Evolutionary conservation across 2,113 vertebrate species (phyloP).

Genomic region (Ginglymostoma cirratum): DNA sequence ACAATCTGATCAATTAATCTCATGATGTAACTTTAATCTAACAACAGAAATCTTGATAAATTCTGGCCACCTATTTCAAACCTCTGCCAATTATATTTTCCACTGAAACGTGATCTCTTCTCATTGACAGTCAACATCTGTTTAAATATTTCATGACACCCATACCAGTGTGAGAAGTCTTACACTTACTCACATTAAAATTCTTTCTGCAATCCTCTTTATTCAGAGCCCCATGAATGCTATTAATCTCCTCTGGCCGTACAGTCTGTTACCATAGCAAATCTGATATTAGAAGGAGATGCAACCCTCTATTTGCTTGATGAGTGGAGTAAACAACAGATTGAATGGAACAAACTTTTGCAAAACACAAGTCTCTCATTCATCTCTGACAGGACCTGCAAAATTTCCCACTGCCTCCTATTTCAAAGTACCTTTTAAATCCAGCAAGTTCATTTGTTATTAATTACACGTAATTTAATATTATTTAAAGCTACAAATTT

Average conservation of each 20-base stretch:
- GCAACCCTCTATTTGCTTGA: background rate
- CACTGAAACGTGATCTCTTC: background rate
- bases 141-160: background rate
- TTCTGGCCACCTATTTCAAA: background rate
- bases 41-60: background rate
- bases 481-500: background rate
- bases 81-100: background rate
- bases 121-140: background rate
- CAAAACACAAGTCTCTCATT: background rate
- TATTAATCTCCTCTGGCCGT: background rate
- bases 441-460: background rate
- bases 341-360: background rate
- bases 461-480: background rate
- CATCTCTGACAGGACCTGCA: background rate
- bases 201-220: background rate
- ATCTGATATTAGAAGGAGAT: background rate
- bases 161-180: background rate
- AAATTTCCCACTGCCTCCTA: background rate
- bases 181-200: background rate
- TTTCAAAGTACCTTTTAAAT: background rate
- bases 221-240: background rate
- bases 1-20: background rate
- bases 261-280: background rate
- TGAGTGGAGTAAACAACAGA: background rate
- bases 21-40: background rate